A percentile compares a stretch with the other conserved stretches of the same genome.
phyloP scores from a whole-genome alignment of 1,140 invertebrate species.

The Himalopsyche phryganea region DNA sequence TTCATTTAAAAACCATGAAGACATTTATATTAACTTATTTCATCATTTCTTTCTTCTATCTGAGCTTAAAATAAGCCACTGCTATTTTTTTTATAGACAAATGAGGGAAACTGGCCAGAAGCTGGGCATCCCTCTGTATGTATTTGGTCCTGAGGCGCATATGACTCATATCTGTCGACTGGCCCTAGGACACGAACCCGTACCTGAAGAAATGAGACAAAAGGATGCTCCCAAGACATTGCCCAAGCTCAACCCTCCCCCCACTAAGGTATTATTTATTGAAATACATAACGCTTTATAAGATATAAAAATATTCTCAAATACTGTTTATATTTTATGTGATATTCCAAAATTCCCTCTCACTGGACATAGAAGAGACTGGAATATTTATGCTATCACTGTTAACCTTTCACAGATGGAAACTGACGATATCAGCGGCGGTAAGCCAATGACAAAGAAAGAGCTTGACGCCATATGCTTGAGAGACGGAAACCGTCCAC shows the following conservation, averaged over 20 bases:
- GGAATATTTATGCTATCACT: no score
- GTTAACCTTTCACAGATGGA: no score
- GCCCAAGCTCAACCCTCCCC: conserved; percentile 1
- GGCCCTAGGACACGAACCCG: conserved; percentile 87
- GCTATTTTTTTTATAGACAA: conserved; percentile 56
- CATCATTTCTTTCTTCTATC: no score
- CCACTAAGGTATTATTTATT: no score
- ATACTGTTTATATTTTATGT: no score
- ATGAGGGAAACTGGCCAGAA: conserved; percentile 87
- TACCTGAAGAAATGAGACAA: conserved; percentile 61
- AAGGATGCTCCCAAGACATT: conserved; percentile 39
- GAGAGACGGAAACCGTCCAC: conserved; percentile 38
- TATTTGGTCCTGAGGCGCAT: conserved; percentile 98
- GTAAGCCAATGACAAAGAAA: conserved; percentile 13
- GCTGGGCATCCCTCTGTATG: conserved; percentile 87
- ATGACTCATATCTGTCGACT: conserved; percentile 99
- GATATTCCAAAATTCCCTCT: no score
- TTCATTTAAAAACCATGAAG: no score
- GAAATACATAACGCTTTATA: no score
- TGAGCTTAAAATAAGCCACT: no score
- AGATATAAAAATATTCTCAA: no score
- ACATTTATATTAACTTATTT: no score
- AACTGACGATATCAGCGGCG: background rate
- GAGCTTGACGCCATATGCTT: conserved; percentile 28
- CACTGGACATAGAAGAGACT: no score